Conservation (phyloP, 2,888 invertebrate genomes). For the Gastracanthus pulcherrimus region DNA sequence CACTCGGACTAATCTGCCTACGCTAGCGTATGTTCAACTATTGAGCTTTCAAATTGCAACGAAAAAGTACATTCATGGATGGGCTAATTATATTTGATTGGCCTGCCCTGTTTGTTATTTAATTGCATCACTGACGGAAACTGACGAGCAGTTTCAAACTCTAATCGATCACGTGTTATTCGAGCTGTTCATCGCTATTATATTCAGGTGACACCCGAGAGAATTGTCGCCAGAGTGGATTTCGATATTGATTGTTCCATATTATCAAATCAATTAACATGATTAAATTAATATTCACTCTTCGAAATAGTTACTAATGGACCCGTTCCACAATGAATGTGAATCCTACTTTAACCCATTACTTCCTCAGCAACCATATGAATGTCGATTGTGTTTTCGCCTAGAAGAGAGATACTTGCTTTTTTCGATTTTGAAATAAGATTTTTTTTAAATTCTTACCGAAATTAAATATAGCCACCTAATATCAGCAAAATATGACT, state of each 20-base stretch:
- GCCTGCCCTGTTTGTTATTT: background rate
- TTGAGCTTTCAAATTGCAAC: background rate
- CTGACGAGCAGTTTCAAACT: background rate
- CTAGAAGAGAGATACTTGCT: too few species aligned
- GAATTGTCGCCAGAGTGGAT: background rate
- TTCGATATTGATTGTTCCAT: background rate
- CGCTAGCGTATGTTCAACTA: background rate
- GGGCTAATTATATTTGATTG: background rate
- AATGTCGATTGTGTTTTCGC: too few species aligned
- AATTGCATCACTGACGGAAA: slow-evolving; percentile 1
- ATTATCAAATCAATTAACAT: background rate
- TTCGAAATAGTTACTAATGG: background rate
- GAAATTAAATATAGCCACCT: too few species aligned
- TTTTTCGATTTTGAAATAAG: too few species aligned
- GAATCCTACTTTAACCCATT: background rate
- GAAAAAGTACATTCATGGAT: background rate
- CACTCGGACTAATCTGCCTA: background rate
- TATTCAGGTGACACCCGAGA: background rate
- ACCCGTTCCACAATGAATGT: background rate
- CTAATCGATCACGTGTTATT: slow-evolving; percentile 18
- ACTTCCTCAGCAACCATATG: too few species aligned
- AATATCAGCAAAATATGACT: too few species aligned
- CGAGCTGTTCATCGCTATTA: background rate
- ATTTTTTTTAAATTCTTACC: too few species aligned
- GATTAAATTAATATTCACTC: background rate